Evolutionary conservation across 2,113 vertebrate genomes (phyloP).

Genomic region (Ranitomeya imitator): DNA sequence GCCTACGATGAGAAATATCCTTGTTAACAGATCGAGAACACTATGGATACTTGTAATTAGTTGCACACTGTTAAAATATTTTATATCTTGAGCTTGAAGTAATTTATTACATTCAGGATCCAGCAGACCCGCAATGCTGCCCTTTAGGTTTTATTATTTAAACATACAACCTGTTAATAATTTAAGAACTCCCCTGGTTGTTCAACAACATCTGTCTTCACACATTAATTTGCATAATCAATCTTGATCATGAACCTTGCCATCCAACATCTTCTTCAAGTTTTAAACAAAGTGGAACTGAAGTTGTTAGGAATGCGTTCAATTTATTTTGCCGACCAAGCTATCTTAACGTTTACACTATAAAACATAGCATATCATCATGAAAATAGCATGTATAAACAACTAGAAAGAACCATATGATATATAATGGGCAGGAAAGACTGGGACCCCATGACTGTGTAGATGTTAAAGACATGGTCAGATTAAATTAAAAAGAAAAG

Average conservation of each 20-base stretch:
- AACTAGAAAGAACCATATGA: too few relatives aligned
- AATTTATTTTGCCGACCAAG: background rate
- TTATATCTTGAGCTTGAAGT: constrained; percentile 43
- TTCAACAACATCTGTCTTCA: constrained; percentile 51
- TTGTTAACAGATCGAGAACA: background rate
- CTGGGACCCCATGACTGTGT: too few relatives aligned
- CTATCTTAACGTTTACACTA: background rate
- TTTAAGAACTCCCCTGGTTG: constrained; percentile 53
- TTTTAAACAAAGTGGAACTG: constrained; percentile 45
- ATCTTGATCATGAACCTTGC: constrained; percentile 53
- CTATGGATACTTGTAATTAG: constrained; percentile 46
- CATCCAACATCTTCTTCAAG: constrained; percentile 47
- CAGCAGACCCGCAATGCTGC: constrained; percentile 47
- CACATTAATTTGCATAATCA: constrained; percentile 55
- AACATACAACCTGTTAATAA: constrained; percentile 55
- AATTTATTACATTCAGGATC: constrained; percentile 47
- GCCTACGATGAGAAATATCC: background rate
- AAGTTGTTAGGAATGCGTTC: constrained; percentile 3
- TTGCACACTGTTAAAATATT: constrained; percentile 42
- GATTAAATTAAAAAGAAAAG: too few relatives aligned
- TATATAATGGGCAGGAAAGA: too few relatives aligned
- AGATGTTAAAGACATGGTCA: too few relatives aligned
- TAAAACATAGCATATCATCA: background rate
- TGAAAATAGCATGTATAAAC: too few relatives aligned
- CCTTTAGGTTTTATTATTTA: constrained; percentile 56